Conservation (phyloP, 2,888 invertebrate genomes). For the Habroteleia sp. region DNA sequence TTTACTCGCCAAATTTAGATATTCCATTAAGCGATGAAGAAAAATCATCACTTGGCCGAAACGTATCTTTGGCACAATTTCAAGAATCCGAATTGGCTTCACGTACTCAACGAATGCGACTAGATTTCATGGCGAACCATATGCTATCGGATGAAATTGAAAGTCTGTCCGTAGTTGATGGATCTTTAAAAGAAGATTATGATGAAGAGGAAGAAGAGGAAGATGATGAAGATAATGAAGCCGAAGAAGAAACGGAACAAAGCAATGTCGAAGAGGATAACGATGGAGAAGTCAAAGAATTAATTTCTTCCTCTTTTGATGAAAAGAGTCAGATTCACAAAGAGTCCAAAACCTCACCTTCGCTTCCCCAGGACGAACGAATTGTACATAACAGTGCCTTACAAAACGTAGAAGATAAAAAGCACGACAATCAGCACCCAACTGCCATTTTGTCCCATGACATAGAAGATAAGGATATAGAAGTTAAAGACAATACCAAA, state of each 20-base stretch:
- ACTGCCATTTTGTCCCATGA: constrained; percentile 70
- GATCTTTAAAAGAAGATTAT: constrained; percentile 33
- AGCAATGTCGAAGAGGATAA: constrained; percentile 69
- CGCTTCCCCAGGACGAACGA: constrained; percentile 48
- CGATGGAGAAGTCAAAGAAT: constrained; percentile 27
- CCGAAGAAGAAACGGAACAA: constrained; percentile 37
- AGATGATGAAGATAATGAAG: constrained; percentile 5
- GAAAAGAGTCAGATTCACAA: not conserved
- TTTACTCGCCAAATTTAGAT: constrained; percentile 74
- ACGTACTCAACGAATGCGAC: constrained; percentile 76
- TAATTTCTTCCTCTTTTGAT: not conserved
- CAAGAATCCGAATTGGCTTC: constrained; percentile 68
- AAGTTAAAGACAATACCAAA: constrained; percentile 72
- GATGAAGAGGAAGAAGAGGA: constrained; percentile 67
- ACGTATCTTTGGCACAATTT: constrained; percentile 65
- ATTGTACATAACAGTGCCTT: constrained; percentile 62
- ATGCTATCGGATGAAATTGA: constrained; percentile 69
- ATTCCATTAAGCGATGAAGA: constrained; percentile 84
- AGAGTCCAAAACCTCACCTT: constrained; percentile 11
- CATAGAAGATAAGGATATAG: constrained; percentile 64
- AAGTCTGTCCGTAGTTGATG: constrained; percentile 54
- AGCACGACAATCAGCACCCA: constrained; percentile 65
- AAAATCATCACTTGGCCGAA: constrained; percentile 79
- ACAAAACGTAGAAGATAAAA: constrained; percentile 51
- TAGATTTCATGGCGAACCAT: constrained; percentile 80